phyloP scores from a whole-genome alignment of 2,113 vertebrate species.

The Muntiacus reevesi region DNA sequence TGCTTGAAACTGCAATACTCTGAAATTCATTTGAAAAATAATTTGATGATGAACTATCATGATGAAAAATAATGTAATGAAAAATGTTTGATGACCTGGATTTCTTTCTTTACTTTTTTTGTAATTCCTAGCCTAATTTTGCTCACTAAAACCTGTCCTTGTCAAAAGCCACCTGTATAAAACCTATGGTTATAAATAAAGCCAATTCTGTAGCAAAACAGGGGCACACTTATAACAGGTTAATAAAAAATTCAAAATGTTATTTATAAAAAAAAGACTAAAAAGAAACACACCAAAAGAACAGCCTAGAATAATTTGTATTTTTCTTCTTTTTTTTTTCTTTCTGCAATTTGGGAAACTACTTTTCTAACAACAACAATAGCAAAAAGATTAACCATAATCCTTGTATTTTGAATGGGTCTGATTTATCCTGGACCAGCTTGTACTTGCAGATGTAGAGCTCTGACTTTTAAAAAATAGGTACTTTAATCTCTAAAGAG shows the following conservation, averaged over 20 bases:
- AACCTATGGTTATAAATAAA: not conserved
- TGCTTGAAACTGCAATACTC: not conserved
- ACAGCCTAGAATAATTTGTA: not conserved
- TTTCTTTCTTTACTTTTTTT: not conserved
- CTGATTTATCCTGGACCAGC: not conserved
- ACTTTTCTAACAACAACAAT: not conserved
- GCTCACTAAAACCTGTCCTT: not conserved
- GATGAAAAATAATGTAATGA: not conserved
- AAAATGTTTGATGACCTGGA: not conserved
- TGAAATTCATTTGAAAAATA: not conserved
- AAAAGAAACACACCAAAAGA: not conserved
- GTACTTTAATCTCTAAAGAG: not conserved
- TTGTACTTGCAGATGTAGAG: not conserved
- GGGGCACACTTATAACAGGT: not conserved
- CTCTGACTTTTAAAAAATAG: not conserved
- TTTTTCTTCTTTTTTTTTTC: conserved; percentile 4
- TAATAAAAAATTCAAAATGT: not conserved
- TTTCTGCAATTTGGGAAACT: conserved; percentile 32
- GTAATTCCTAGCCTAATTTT: not conserved
- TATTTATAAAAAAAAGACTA: not conserved
- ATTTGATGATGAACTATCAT: not conserved
- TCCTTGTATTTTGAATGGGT: not conserved
- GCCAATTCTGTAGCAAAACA: not conserved
- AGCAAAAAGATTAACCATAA: not conserved
- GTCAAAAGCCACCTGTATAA: not conserved